Evolutionary conservation across 1,140 invertebrate genomes (phyloP), one percentile per base, ranked within the genome.

Genomic region (Ceratosolen fusciceps): DNA sequence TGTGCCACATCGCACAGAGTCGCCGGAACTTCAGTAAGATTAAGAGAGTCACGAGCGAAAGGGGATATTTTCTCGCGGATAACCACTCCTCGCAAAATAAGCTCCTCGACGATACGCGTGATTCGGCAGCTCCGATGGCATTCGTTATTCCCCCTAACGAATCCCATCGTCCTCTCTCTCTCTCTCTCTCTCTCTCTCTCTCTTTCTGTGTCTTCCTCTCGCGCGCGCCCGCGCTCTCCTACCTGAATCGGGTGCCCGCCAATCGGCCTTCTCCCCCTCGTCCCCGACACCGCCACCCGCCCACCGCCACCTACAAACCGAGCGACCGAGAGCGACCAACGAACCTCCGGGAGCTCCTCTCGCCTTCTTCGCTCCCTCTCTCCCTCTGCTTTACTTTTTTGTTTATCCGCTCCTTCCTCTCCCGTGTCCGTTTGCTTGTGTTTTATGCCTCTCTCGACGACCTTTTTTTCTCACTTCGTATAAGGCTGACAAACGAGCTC

Each of bases 101-200:
- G 9, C 49, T 52, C 19, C 49, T 8, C 49, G 60, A 31, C 16
- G 34, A 65, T n/a, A 37, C 67, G 80, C 77, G 80, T 81, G 74
- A 77, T 80, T 74, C 75, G 74, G 77, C 83, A 81, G 82, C 80
- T 65, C 82, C 81, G 83, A n/a, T n/a, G n/a, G 49, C 49, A 83
- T 84, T 84, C 84, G 83, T 86, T 86, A 85, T 84, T 74, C 58
- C 54, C 72, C 80, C 82, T 86, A 85, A 87, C 82, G 84, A 87
- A 85, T 85, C 73, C 54, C 47, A 56, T 77, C 43, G 31, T 54
- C 14, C 26, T 31, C 29, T 31, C 58, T 26, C n/a, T 29, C 3
- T 16, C 1, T 10, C 31, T n/a, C n/a, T 2, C 14, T 4, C 24
- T 26, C 21, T 56, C 24, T 7, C 16, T n/a, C 56, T 47, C 34